Evolutionary conservation across 2,888 invertebrate genomes (phyloP).

Genomic region (Crematogaster levior): DNA sequence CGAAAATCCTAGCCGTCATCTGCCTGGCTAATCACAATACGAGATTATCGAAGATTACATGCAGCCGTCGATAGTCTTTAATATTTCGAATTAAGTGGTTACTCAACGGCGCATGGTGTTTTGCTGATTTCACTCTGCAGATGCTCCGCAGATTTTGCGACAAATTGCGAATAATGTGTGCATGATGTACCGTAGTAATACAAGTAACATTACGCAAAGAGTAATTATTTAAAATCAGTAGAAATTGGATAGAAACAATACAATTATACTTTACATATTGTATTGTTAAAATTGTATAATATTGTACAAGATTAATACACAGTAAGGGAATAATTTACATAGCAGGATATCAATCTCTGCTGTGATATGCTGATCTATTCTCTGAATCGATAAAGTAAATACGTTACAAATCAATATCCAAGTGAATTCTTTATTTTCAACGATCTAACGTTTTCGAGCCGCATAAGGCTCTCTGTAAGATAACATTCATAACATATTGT

Average conservation of each 20-base stretch:
- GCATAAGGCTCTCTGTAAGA: not conserved
- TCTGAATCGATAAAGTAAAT: not conserved
- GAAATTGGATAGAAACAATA: not conserved
- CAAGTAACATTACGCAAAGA: not conserved
- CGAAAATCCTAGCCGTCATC: conserved; percentile 30
- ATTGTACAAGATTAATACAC: not conserved
- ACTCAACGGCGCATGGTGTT: conserved; percentile 16
- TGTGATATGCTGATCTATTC: not conserved
- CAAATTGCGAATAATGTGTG: not conserved
- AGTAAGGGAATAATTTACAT: not conserved
- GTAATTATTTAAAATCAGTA: not conserved
- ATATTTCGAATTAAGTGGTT: conserved; percentile 41
- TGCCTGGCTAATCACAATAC: conserved; percentile 37
- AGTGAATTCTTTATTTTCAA: not conserved
- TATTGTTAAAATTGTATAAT: too few species aligned
- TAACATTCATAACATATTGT: not conserved
- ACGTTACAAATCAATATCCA: not conserved
- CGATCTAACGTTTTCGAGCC: not conserved
- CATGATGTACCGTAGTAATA: not conserved
- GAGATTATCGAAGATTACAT: conserved; percentile 28
- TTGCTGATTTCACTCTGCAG: conserved; percentile 27
- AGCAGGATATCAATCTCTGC: not conserved
- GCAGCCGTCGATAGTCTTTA: conserved; percentile 40
- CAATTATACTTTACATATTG: not conserved
- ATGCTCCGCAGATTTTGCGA: not conserved